These are phyloP conservation scores for Lepus timidus DNA, from an alignment of 2,113 vertebrate genomes.

Conservation along the genomic window DNA sequence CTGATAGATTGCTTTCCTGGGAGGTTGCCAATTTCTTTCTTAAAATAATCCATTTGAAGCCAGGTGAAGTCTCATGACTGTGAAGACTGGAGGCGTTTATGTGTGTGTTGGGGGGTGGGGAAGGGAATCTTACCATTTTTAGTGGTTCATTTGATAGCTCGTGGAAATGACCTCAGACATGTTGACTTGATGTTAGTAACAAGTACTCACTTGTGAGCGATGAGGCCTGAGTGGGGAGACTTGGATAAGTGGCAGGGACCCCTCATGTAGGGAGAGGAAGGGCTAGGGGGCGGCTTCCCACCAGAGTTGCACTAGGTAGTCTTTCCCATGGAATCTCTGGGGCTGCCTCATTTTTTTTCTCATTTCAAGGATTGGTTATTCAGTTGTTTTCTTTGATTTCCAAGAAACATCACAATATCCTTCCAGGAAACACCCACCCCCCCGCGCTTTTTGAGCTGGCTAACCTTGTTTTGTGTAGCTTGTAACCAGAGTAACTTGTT, in stretches of 20 bases:
- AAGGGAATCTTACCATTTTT: neutral
- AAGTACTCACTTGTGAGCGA: no score
- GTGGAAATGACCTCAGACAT: neutral
- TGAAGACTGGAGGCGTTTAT: neutral
- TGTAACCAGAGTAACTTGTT: constrained; percentile 12
- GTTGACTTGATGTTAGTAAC: neutral
- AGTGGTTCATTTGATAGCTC: neutral
- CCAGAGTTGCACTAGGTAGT: neutral
- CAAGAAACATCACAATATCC: neutral
- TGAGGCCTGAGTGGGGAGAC: neutral
- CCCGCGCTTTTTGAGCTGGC: neutral
- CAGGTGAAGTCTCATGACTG: neutral
- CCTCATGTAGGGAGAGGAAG: no score
- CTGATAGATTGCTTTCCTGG: neutral
- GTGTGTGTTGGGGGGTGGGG: neutral
- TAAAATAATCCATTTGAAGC: neutral
- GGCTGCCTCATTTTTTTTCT: neutral
- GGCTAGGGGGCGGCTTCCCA: neutral
- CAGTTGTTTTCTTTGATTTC: constrained; percentile 30
- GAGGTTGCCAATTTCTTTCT: neutral
- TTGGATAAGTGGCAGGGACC: neutral
- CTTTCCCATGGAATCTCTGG: neutral
- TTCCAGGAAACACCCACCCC: neutral
- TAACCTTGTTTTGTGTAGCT: constrained; percentile 18
- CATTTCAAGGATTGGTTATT: neutral